Conservation (phyloP, 2,113 vertebrate genomes). For the Lepisosteus osseus region DNA sequence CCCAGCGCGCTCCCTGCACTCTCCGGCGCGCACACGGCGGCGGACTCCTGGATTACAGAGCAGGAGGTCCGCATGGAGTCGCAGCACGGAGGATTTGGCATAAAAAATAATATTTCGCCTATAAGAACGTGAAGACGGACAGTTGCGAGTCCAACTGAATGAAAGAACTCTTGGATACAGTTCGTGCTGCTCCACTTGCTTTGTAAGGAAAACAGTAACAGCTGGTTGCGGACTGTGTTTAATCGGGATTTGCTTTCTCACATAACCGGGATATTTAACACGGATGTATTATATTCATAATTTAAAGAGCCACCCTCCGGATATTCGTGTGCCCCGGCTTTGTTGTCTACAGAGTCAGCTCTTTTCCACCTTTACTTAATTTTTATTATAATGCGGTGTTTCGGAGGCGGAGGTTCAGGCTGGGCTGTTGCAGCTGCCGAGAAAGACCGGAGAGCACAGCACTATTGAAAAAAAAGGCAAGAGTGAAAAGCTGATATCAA, state of each 20-base stretch:
- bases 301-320: not conserved
- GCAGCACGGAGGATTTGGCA: constrained; percentile 5
- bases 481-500: not conserved
- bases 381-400: constrained; percentile 18
- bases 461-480: not conserved
- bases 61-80: constrained; percentile 9
- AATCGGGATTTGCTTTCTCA: not conserved
- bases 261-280: constrained; percentile 6
- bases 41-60: not conserved
- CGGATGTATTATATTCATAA: not conserved
- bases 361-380: not conserved
- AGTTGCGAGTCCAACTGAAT: too few species aligned
- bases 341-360: not conserved
- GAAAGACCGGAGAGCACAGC: constrained; percentile 1
- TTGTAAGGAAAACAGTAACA: not conserved
- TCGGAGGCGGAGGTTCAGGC: constrained; percentile 9
- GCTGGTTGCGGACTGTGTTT: constrained; percentile 4
- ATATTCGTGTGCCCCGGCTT: not conserved
- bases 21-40: too few species aligned
- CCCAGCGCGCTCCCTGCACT: too few species aligned
- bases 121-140: too few species aligned
- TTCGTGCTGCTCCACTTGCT: too few species aligned
- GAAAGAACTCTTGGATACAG: too few species aligned
- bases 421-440: constrained; percentile 15
- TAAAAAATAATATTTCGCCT: too few species aligned